A percentile compares a stretch with the other conserved stretches of the same genome.
phyloP scores from a whole-genome alignment of 35 echinoderm and acorn worm genomes.

The Stichopus chloronotus region DNA sequence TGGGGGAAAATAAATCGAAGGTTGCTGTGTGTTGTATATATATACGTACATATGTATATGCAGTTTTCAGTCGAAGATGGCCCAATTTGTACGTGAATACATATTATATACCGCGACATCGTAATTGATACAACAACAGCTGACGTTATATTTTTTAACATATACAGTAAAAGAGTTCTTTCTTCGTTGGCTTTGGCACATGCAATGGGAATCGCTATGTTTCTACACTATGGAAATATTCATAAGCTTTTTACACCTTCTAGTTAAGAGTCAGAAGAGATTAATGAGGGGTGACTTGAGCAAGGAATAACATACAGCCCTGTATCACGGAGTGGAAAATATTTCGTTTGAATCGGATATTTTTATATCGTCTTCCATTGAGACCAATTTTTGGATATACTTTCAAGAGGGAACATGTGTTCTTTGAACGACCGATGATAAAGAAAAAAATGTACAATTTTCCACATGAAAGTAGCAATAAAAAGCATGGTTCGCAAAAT shows the following conservation, averaged over 20 bases:
- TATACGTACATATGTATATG: neutral
- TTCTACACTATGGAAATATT: no score
- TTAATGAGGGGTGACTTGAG: no score
- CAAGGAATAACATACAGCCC: no score
- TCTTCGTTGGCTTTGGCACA: no score
- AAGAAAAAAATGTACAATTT: neutral
- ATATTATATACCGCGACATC: neutral
- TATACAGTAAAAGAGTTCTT: no score
- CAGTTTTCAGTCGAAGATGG: conserved; percentile 27
- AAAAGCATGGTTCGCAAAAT: neutral
- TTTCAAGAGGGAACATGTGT: neutral
- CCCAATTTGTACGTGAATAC: neutral
- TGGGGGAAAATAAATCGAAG: neutral
- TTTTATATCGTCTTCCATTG: neutral
- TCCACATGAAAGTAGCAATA: neutral
- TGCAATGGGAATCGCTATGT: no score
- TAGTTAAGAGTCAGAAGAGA: no score
- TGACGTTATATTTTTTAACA: neutral
- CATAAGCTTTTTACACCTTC: no score
- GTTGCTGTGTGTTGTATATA: neutral
- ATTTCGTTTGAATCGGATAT: no score
- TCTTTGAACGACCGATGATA: neutral
- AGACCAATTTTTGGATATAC: neutral
- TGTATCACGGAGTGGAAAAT: no score
- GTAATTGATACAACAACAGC: conserved; percentile 1